These are phyloP conservation scores for Polyodon spathula DNA, from an alignment of 2,113 vertebrate genomes.

Conservation along the genomic window DNA sequence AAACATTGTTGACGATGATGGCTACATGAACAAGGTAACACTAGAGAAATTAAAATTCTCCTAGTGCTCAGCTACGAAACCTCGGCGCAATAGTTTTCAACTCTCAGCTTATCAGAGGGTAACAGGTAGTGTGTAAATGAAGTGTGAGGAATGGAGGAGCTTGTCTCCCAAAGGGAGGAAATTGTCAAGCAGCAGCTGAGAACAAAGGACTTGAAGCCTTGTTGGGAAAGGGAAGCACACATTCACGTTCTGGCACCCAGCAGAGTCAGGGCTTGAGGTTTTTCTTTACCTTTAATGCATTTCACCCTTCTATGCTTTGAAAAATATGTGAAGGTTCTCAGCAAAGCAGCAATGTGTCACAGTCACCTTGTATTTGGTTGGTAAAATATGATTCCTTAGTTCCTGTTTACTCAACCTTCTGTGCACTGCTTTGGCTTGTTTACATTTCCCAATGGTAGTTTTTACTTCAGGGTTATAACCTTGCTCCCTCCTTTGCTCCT, in stretches of 20 bases:
- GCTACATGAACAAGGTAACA: constrained; percentile 18
- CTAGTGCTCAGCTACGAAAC: constrained; percentile 1
- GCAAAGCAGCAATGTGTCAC: constrained; percentile 19
- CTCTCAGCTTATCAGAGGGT: constrained; percentile 27
- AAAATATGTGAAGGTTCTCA: no score
- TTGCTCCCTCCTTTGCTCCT: no score
- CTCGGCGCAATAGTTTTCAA: constrained; percentile 14
- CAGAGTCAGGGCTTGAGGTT: no score
- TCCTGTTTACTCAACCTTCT: no score
- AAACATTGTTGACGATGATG: constrained; percentile 8
- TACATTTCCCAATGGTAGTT: no score
- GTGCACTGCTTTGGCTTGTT: no score
- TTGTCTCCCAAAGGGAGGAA: constrained; percentile 4
- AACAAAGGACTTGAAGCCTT: constrained; percentile 26
- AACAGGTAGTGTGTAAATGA: constrained; percentile 28
- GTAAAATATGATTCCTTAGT: no score
- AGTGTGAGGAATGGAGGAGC: constrained; percentile 3
- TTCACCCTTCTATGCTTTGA: no score
- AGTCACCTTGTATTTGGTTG: constrained; percentile 12
- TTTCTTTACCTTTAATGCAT: no score
- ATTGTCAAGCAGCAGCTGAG: constrained; percentile 25
- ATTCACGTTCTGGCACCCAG: constrained; percentile 25
- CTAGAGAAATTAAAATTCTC: constrained; percentile 35
- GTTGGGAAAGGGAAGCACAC: constrained; percentile 27
- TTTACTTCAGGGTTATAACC: no score